Conservation (phyloP, 2,797 vertebrate genomes). For the Dermochelys coriacea region DNA sequence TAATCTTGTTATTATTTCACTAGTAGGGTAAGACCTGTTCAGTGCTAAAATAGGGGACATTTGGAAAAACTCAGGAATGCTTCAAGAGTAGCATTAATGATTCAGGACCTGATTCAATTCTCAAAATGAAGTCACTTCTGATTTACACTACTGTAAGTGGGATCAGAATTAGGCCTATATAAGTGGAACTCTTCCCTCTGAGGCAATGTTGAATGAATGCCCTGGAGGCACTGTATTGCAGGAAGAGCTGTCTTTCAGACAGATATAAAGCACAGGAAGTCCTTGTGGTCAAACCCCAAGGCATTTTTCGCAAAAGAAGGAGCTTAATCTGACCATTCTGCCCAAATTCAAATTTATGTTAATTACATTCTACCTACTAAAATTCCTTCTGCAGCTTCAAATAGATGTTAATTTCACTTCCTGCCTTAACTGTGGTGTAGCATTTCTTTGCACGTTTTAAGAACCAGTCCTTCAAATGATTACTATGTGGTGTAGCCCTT, state of each 20-base stretch:
- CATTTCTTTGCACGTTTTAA: neutral
- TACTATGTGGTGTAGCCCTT: neutral
- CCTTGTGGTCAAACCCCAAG: neutral
- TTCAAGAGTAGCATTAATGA: neutral
- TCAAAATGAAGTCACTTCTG: neutral
- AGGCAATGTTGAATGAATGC: neutral
- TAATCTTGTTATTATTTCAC: too few species aligned
- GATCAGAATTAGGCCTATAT: neutral
- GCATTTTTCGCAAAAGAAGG: neutral
- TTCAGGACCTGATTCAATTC: neutral
- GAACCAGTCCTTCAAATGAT: too few species aligned
- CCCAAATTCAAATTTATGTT: neutral
- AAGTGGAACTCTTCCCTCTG: neutral
- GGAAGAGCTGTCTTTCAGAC: neutral
- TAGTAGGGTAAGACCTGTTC: too few species aligned
- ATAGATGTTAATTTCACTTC: neutral
- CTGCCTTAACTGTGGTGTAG: neutral
- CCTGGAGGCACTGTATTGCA: neutral
- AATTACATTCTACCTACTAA: neutral
- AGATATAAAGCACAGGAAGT: slow-evolving; percentile 12
- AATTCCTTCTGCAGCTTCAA: neutral
- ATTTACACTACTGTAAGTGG: neutral
- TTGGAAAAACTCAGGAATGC: too few species aligned
- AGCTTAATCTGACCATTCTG: neutral
- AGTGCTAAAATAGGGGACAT: too few species aligned